Conservation (phyloP, 2,888 invertebrate genomes). For the Lacanobia wlatinum region DNA sequence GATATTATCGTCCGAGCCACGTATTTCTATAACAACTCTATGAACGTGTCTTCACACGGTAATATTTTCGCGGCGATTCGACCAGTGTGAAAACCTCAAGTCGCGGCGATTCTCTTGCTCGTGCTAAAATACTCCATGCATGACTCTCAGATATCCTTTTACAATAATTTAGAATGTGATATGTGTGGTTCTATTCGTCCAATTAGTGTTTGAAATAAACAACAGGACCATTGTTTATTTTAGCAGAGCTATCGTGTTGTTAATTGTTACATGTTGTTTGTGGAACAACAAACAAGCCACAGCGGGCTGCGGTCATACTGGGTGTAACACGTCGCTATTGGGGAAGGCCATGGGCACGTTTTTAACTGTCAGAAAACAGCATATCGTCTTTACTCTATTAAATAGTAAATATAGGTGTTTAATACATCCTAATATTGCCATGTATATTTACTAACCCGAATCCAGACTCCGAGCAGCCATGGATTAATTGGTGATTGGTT, state of each 20-base stretch:
- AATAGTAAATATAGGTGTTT: background rate
- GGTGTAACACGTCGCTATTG: constrained; percentile 11
- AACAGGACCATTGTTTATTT: constrained; percentile 28
- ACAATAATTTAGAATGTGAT: background rate
- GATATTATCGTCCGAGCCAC: too few species aligned
- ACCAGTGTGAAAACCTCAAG: too few species aligned
- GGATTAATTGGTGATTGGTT: background rate
- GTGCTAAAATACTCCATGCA: background rate
- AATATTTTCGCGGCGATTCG: too few species aligned
- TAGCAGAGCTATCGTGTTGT: constrained; percentile 29
- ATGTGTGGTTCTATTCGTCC: constrained; percentile 2
- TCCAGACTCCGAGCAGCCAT: background rate
- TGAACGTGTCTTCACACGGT: too few species aligned
- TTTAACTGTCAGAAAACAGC: background rate
- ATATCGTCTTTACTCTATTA: background rate
- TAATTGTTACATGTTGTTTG: constrained; percentile 48
- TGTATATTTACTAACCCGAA: too few species aligned
- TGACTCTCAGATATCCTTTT: background rate
- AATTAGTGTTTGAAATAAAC: constrained; percentile 43
- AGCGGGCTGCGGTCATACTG: background rate
- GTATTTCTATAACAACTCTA: too few species aligned
- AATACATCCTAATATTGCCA: background rate
- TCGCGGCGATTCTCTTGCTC: too few species aligned
- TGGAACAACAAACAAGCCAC: constrained; percentile 36
- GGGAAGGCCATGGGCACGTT: background rate